phyloP scores from a whole-genome alignment of 2,888 invertebrate species.

The Ormyrus rosae region DNA sequence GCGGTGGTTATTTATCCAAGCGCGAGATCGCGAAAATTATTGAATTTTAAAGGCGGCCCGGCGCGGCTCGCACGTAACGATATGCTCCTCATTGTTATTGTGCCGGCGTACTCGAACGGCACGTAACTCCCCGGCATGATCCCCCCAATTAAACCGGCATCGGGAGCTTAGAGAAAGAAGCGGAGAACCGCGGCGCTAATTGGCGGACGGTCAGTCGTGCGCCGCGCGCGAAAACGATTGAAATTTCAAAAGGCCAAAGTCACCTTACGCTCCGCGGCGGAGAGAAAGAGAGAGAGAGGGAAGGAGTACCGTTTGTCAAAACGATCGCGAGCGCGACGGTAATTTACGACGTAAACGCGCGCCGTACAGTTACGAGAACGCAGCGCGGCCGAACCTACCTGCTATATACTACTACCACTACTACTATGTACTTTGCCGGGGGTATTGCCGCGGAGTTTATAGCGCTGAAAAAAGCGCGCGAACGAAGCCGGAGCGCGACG shows the following conservation, averaged over 20 bases:
- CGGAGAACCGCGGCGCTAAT: neutral
- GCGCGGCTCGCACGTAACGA: slow-evolving; percentile 10
- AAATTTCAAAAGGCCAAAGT: slow-evolving; percentile 35
- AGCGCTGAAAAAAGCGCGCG: slow-evolving; percentile 7
- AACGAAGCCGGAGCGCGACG: neutral
- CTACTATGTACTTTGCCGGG: neutral
- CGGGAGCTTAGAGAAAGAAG: neutral
- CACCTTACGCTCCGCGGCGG: neutral
- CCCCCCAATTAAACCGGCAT: slow-evolving; percentile 21
- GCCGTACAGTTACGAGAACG: slow-evolving; percentile 64
- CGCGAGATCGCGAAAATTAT: too few relatives aligned
- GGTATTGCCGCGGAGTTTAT: neutral
- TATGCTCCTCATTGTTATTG: neutral
- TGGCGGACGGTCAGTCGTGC: slow-evolving; percentile 34
- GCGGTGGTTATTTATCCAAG: too few relatives aligned
- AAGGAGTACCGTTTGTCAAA: slow-evolving; percentile 72
- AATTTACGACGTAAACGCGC: slow-evolving; percentile 69
- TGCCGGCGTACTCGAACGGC: neutral
- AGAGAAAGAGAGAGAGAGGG: slow-evolving; percentile 40
- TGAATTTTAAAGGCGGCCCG: too few relatives aligned
- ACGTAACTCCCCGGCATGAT: neutral
- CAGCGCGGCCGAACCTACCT: neutral
- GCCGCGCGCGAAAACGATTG: slow-evolving; percentile 58
- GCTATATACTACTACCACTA: neutral
- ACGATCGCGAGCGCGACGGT: slow-evolving; percentile 68